These are phyloP conservation scores for Diorhabda carinulata DNA, from an alignment of 1,140 invertebrate genomes.

Conservation along the genomic window DNA sequence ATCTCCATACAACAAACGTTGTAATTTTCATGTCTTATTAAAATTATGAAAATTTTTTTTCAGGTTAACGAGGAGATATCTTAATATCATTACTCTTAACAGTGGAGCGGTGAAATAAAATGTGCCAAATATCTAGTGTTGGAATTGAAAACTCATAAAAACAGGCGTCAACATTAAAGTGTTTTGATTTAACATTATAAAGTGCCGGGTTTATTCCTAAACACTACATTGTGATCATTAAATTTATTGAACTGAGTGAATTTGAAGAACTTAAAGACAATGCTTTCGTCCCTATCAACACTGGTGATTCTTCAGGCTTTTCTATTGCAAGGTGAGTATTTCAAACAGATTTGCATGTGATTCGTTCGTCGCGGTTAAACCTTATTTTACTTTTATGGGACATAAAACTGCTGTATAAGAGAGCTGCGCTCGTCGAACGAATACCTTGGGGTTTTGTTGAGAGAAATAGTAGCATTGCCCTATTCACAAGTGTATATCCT, in stretches of 20 bases:
- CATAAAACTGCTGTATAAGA: background rate
- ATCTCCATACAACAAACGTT: too few relatives aligned
- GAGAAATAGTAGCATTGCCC: background rate
- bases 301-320: slow-evolving; percentile 23
- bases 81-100: background rate
- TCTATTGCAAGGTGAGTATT: slow-evolving; percentile 26
- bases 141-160: slow-evolving; percentile 12
- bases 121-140: slow-evolving; percentile 18
- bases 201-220: slow-evolving; percentile 2
- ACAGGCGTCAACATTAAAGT: slow-evolving; percentile 14
- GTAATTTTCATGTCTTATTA: too few relatives aligned
- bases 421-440: background rate
- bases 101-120: background rate
- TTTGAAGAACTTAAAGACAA: slow-evolving; percentile 18
- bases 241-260: slow-evolving; percentile 8
- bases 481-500: background rate
- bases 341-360: slow-evolving; percentile 5
- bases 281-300: slow-evolving; percentile 23
- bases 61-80: too few relatives aligned
- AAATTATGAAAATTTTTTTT: too few relatives aligned
- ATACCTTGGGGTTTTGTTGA: background rate
- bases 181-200: slow-evolving; percentile 23
- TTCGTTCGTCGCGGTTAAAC: background rate
- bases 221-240: slow-evolving; percentile 12
- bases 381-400: slow-evolving; percentile 2